These are phyloP conservation scores for Protomyctophum bolini DNA, from an alignment of 2,113 vertebrate species.

Conservation along the genomic window DNA sequence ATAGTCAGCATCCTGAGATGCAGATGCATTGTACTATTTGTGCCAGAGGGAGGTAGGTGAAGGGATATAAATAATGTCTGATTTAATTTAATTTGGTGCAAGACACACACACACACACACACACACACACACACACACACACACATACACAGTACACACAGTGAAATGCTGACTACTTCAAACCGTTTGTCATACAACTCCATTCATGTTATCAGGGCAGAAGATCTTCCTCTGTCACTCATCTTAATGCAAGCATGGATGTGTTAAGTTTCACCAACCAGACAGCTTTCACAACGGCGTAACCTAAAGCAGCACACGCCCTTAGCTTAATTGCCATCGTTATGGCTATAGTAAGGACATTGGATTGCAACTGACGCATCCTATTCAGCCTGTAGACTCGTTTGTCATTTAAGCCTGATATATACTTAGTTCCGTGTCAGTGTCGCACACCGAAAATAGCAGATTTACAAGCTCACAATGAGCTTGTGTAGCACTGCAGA, in stretches of 20 bases:
- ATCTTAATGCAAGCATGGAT: background rate
- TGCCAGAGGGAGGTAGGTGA: no score
- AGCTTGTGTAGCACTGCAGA: no score
- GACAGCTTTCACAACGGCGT: constrained; percentile 8
- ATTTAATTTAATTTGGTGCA: no score
- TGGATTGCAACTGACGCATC: constrained; percentile 6
- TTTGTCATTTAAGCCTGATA: background rate
- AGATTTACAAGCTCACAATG: no score
- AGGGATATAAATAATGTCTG: no score
- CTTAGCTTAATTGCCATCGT: constrained; percentile 6
- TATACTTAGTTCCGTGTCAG: no score
- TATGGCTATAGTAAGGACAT: constrained; percentile 1
- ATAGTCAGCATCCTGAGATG: no score
- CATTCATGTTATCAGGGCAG: background rate
- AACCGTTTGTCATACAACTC: background rate
- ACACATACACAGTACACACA: background rate
- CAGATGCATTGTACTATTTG: no score
- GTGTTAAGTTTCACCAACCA: background rate
- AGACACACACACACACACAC: constrained; percentile 1
- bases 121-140: background rate
- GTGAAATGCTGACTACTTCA: background rate
- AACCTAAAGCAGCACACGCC: background rate
- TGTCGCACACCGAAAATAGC: no score
- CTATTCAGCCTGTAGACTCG: background rate
- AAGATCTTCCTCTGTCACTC: background rate